Base-by-base conservation (phyloP, 23 tunicate genomes). In the Halocynthia aurantium region DNA sequence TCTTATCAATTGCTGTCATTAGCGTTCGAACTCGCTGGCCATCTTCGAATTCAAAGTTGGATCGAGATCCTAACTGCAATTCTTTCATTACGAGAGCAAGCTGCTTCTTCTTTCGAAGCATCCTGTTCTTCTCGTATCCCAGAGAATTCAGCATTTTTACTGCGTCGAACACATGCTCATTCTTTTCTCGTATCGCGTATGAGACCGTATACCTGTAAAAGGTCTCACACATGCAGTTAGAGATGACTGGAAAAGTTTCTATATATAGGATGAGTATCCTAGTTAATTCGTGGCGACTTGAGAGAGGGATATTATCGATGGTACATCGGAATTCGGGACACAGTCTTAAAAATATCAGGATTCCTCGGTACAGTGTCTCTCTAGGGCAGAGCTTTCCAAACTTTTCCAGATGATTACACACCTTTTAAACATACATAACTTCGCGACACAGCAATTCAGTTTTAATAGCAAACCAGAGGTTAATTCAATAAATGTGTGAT, bases 81-180 rank as follows among this genome's bases (percentile, higher is more conserved):
- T 71, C 77, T 10, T 57, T 52, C 79, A 77, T 53, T 7, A 55
- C 51, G 31, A 75, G 61, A 7, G 31, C 50, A 40, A 86, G 77
- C 22, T 81, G 77, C 52, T 75, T 62, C 57, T 67, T 15, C 62
- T 66, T 86, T 12, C 67, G 50, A 12, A 73, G 53, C 55, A 72
- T 54, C 51, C 55, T 57, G 7, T 68, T 51, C 50, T 64, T 77
- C 69, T 82, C 83, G 49, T 80, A 77, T 18, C 80, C 60, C 56
- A 73, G 73, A 9, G 61, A 6, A 52, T 87, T 77, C 21, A 87
- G 73, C 17, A 51, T 67, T 53, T 54, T 55, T 5, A 76, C 80
- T 71, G 72, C 77, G 55, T 82, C 86, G 57, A 87, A 87, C 49
- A 82, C 80, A 61, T 87, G 93, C 64, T 82, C 93, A 19, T 58